Base-by-base conservation (phyloP, 2,888 invertebrate species). In the Sarcophaga carnaria region DNA sequence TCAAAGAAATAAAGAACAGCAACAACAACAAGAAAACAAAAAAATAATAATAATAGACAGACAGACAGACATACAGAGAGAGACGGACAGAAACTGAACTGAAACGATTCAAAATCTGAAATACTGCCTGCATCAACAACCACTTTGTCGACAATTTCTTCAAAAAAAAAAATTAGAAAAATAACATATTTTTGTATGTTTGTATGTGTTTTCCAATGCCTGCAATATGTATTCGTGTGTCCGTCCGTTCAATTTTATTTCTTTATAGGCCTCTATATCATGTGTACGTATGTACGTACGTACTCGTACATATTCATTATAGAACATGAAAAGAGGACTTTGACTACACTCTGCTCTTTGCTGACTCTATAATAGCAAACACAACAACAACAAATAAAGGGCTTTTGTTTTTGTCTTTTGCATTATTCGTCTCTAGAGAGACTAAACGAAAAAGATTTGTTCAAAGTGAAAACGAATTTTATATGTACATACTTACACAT, bases 1-100 rank as follows among this genome's bases (percentile, higher is more conserved):
- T 69, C 63, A 79, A 79, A 86, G 74, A 79, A 75, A 82, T 75
- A 86, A 78, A 82, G 75, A 83, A 77, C 60, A 78, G 54, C 49
- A 79, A 79, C 1, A 37, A 37, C 10, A 10, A 37, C 8, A 37
- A 37, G n/a, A 17, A 60, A 22, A 49, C 27, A 14, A 75, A 49
- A 77, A 3, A 83, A 74, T 17, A 72, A 78, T 14, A 78, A 60
- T 37, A 37, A 37, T 2, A 37, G 37, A 37, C 37, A 37, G 37
- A 37, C 37, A 37, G 37, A 37, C 37, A 37, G 37, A 8, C 37
- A 37, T 0, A 37, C 6, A 0, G 5, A 37, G 37, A 37, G 37
- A 37, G 37, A 37, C 37, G 37, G 37, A 37, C 37, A 37, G 20
- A 49, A 74, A 54, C 27, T 22, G 22, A 69, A 63, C 59, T 27